phyloP scores from a whole-genome alignment of 2,797 vertebrate genomes.

The Pogonophryne albipinna region DNA sequence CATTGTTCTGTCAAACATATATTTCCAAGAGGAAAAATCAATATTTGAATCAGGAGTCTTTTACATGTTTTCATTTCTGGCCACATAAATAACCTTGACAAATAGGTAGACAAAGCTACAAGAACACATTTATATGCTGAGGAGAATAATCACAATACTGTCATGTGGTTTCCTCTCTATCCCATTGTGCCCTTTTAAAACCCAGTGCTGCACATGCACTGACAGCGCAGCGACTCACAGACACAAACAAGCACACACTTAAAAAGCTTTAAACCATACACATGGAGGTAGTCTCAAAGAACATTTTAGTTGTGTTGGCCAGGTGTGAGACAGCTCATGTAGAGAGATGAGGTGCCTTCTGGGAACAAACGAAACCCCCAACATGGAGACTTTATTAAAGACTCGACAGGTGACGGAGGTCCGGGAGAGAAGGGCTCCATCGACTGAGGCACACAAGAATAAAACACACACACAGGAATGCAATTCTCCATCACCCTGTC shows the following conservation, averaged over 20 bases:
- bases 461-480: constrained; percentile 24
- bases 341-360: constrained; percentile 44
- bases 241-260: constrained; percentile 14
- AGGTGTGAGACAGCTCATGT: constrained; percentile 58
- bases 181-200: not conserved
- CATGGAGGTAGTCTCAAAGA: constrained; percentile 23
- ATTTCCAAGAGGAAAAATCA: not conserved
- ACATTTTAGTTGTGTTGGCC: constrained; percentile 31
- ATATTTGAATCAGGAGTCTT: not conserved
- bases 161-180: not conserved
- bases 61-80: not conserved
- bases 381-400: constrained; percentile 75
- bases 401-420: constrained; percentile 70
- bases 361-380: constrained; percentile 55
- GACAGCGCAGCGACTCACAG: constrained; percentile 9
- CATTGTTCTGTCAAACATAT: not conserved
- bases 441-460: constrained; percentile 23
- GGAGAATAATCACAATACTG: not conserved
- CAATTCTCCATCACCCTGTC: constrained; percentile 47
- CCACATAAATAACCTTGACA: not conserved
- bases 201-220: not conserved
- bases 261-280: not conserved
- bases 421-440: constrained; percentile 55
- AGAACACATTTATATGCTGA: not conserved
- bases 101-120: not conserved